Evolutionary conservation across 1,140 invertebrate genomes (phyloP).

Genomic region (Anagrus nilaparvatae): DNA sequence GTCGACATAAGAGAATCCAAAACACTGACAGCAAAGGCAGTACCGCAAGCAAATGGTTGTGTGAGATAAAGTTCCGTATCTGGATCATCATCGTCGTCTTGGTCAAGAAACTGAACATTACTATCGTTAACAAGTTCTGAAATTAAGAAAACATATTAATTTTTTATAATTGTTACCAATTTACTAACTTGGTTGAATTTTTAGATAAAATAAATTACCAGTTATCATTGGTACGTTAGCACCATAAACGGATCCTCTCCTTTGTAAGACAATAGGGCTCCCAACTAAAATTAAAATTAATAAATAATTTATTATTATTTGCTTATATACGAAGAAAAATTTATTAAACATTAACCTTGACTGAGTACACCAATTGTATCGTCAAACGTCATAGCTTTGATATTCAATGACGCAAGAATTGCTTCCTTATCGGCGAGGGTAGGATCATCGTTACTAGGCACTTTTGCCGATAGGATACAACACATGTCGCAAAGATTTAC

Average conservation of each 20-base stretch:
- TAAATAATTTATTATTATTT: background rate
- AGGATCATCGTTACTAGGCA: constrained; percentile 96
- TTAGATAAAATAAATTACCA: constrained; percentile 46
- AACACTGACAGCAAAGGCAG: constrained; percentile 98
- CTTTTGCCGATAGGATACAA: constrained; percentile 94
- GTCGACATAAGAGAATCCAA: constrained; percentile 99
- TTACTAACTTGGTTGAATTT: too few species aligned
- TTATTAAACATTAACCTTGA: constrained; percentile 44
- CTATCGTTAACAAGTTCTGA: constrained; percentile 94
- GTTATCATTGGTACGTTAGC: constrained; percentile 99
- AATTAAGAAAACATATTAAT: constrained; percentile 20
- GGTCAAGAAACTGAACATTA: constrained; percentile 99
- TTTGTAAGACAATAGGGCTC: constrained; percentile 81
- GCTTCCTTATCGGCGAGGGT: constrained; percentile 99
- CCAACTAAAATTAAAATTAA: constrained; percentile 48
- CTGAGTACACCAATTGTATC: constrained; percentile 88
- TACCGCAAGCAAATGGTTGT: constrained; percentile 99
- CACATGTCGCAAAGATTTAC: constrained; percentile 99
- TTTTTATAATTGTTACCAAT: background rate
- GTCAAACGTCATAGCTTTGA: constrained; percentile 99
- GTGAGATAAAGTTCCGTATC: constrained; percentile 99
- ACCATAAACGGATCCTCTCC: constrained; percentile 91
- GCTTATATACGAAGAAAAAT: too few species aligned
- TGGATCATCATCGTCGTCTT: constrained; percentile 99
- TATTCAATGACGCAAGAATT: constrained; percentile 97